Conservation (phyloP, 2,888 invertebrate genomes). For the Mythimna ferrago region DNA sequence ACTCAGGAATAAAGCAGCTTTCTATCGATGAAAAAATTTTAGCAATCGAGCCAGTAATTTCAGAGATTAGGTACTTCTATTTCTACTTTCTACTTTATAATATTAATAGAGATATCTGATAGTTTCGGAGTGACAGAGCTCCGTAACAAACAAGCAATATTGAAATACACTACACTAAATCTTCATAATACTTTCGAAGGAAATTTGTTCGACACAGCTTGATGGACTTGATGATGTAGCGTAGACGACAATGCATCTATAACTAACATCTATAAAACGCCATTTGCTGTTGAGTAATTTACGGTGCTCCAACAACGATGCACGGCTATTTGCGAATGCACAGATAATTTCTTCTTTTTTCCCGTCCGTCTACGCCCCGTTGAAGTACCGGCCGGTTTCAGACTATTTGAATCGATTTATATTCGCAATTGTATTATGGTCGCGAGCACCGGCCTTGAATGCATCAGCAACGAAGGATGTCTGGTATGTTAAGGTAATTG, state of each 20-base stretch:
- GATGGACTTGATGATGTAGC: slow-evolving; percentile 21
- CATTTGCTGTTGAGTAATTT: slow-evolving; percentile 31
- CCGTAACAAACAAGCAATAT: slow-evolving; percentile 1
- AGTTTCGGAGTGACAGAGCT: too few relatives aligned
- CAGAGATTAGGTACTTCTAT: too few relatives aligned
- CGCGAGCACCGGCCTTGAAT: slow-evolving; percentile 32
- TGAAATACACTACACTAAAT: slow-evolving; percentile 13
- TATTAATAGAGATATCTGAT: too few relatives aligned
- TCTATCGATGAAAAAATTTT: too few relatives aligned
- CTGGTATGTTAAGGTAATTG: slow-evolving; percentile 39
- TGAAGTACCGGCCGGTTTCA: slow-evolving; percentile 33
- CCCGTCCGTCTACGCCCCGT: slow-evolving; percentile 10
- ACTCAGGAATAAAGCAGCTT: too few relatives aligned
- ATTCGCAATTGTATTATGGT: slow-evolving; percentile 52
- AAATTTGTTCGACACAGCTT: slow-evolving; percentile 31
- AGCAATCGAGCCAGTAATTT: too few relatives aligned
- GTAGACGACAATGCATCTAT: slow-evolving; percentile 26
- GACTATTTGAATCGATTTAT: slow-evolving; percentile 53
- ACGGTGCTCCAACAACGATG: slow-evolving; percentile 42
- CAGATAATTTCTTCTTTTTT: slow-evolving; percentile 39
- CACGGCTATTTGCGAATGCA: slow-evolving; percentile 54
- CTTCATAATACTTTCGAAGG: slow-evolving; percentile 10
- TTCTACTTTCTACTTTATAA: too few relatives aligned
- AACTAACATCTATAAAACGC: slow-evolving; percentile 35
- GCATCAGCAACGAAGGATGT: slow-evolving; percentile 37